Evolutionary conservation across 1,140 invertebrate genomes (phyloP).

Genomic region (Drosophila ironensis): DNA sequence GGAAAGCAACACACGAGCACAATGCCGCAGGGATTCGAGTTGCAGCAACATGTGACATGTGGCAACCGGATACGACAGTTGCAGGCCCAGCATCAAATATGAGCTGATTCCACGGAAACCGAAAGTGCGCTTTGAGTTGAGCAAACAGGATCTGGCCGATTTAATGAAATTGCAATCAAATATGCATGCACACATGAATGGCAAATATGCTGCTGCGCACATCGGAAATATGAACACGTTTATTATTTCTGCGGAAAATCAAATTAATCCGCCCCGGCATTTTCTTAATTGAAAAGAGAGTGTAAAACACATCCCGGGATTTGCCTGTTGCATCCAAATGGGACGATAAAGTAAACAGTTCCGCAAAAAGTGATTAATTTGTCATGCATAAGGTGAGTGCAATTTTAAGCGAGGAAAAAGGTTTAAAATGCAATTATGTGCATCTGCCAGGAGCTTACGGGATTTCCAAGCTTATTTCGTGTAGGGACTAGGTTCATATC

Average conservation of each 20-base stretch:
- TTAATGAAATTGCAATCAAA: slow-evolving; percentile 34
- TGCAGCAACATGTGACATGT: slow-evolving; percentile 36
- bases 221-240: not conserved
- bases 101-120: slow-evolving; percentile 3
- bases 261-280: slow-evolving; percentile 51
- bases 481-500: too few species aligned
- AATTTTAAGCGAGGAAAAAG: not conserved
- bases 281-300: slow-evolving; percentile 32
- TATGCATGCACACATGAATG: slow-evolving; percentile 4
- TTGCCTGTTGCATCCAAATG: slow-evolving; percentile 33
- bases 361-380: slow-evolving; percentile 34
- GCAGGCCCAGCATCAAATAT: slow-evolving; percentile 6
- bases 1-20: too few species aligned
- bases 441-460: too few species aligned
- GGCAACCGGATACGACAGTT: slow-evolving; percentile 14
- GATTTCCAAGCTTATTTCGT: too few species aligned
- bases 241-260: slow-evolving; percentile 45
- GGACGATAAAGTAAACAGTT: slow-evolving; percentile 29
- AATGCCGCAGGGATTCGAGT: not conserved
- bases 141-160: not conserved
- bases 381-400: not conserved
- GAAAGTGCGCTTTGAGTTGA: not conserved
- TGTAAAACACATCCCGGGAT: slow-evolving; percentile 1
- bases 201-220: slow-evolving; percentile 5
- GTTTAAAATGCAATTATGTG: slow-evolving; percentile 1